phyloP scores from a whole-genome alignment of 2,888 invertebrate genomes.

The Enchytraeus crypticus region DNA sequence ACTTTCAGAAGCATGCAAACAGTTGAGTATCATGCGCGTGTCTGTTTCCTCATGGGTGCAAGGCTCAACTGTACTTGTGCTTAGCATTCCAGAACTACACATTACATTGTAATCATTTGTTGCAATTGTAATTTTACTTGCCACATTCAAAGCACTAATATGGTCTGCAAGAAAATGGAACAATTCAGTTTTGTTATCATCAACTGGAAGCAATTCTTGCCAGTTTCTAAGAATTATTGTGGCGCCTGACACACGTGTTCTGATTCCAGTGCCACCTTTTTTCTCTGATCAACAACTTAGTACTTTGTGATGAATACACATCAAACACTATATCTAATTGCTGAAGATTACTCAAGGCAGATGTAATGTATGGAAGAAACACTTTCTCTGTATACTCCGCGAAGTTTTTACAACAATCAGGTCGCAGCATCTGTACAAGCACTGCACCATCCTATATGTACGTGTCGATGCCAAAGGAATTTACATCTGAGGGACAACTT shows the following conservation, averaged over 20 bases:
- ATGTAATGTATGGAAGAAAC: neutral
- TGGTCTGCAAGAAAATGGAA: neutral
- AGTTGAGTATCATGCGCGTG: neutral
- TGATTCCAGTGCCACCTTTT: slow-evolving; percentile 1
- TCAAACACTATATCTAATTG: neutral
- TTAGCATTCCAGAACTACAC: neutral
- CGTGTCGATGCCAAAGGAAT: neutral
- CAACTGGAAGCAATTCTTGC: neutral
- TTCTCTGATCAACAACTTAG: neutral
- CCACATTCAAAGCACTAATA: neutral
- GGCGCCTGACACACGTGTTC: neutral
- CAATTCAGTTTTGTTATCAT: neutral
- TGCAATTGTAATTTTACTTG: neutral
- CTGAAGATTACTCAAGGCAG: neutral
- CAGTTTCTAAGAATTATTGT: neutral
- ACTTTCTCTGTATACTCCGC: neutral
- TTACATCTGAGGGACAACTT: neutral
- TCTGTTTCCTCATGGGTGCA: neutral
- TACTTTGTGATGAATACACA: neutral
- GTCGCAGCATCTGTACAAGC: slow-evolving; percentile 2
- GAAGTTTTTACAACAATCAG: neutral
- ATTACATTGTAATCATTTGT: neutral
- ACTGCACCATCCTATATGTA: slow-evolving; percentile 1
- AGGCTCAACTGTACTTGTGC: neutral
- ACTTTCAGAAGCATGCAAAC: neutral